Base-by-base conservation (phyloP, 1,140 invertebrate genomes). In the Apis laboriosa region DNA sequence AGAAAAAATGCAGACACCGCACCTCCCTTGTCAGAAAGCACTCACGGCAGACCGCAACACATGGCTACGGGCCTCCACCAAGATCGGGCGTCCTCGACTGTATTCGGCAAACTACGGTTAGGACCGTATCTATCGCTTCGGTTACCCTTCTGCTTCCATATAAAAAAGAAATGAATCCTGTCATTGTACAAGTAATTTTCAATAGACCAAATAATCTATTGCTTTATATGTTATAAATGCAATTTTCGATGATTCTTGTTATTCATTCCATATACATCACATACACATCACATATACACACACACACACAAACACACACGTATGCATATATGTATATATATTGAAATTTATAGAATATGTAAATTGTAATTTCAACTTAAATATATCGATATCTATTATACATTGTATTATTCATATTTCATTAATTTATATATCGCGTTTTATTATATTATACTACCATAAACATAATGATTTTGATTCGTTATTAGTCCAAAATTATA, bases 11-110 rank as follows among this genome's bases (percentile, higher is more conserved):
- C 90, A 89, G 89, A 91, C 90, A 91, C 90, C 91, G 91, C 90
- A 90, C 85, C 83, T 88, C 91, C 91, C 92, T 93, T 92, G 93
- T 92, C 92, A 92, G 92, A 93, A 92, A 93, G 91, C 92, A 92
- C 92, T 93, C 92, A 92, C 90, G 91, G 91, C 91, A 90, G 88
- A 91, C 90, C 92, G 90, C 92, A 90, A 93, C 92, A 93, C 92
- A 93, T 93, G 92, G 92, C 91, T 92, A 90, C 86, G 84, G 88
- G 90, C 91, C 91, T 91, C 90, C 88, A 84, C 89, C 86, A 60
- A 84, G 87, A 83, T 93, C 92, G 92, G 83, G 1, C 34, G 58
- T 64, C 24, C 60, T 91, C 91, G 92, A 72, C 34, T 17, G 9
- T 51, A 17, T 73, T 92, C 92, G 92, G 83, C 43, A 58, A 61